Conservation (phyloP, 2,113 vertebrate species). For the Pelobates fuscus region DNA sequence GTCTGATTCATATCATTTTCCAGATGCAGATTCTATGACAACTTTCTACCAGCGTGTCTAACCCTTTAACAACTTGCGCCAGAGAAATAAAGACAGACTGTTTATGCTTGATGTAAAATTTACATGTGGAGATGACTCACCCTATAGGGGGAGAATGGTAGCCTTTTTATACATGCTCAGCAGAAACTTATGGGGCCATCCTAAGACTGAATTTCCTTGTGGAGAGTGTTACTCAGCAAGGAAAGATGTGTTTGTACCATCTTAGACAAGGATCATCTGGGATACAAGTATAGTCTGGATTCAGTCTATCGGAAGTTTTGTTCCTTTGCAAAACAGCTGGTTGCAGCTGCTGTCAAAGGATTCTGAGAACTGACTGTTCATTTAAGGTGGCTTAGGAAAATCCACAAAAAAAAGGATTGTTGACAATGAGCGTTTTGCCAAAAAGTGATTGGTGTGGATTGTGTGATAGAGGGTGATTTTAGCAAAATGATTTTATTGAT, state of each 20-base stretch:
- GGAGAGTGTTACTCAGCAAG: constrained; percentile 47
- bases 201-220: constrained; percentile 19
- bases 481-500: constrained; percentile 45
- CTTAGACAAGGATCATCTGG: constrained; percentile 53
- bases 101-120: constrained; percentile 31
- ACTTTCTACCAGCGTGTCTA: background rate
- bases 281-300: constrained; percentile 8
- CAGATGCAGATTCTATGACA: constrained; percentile 22
- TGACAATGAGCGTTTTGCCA: constrained; percentile 49
- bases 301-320: constrained; percentile 44
- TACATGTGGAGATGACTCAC: constrained; percentile 40
- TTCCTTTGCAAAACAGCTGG: constrained; percentile 63
- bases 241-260: constrained; percentile 24
- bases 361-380: constrained; percentile 64
- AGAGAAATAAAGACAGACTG: constrained; percentile 18
- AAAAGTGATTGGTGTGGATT: constrained; percentile 34
- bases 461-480: constrained; percentile 48
- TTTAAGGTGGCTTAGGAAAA: constrained; percentile 59
- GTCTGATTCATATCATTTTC: constrained; percentile 13
- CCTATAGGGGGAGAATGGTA: constrained; percentile 28
- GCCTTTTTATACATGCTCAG: constrained; percentile 21
- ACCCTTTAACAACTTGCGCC: constrained; percentile 24
- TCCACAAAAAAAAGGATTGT: constrained; percentile 50
- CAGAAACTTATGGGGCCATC: constrained; percentile 35
- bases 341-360: constrained; percentile 65